Evolutionary conservation across 2,113 vertebrate species (phyloP).

Genomic region (Cyphomyrus plagiostoma): DNA sequence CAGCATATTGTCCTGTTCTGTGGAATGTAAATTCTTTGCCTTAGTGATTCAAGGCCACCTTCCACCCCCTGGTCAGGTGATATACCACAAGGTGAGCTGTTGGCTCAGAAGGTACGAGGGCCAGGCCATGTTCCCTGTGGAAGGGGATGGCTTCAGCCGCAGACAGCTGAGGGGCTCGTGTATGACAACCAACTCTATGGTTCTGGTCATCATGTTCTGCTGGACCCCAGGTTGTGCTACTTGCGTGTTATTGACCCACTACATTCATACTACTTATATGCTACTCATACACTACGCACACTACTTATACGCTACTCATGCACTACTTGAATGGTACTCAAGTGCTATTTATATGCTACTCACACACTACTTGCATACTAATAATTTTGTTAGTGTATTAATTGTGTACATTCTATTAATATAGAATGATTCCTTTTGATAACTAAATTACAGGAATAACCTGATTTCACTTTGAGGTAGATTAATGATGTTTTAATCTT

Average conservation of each 20-base stretch:
- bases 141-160: conserved; percentile 41
- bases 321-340: neutral
- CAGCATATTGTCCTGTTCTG: neutral
- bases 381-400: neutral
- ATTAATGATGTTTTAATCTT: neutral
- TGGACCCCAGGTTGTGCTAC: conserved; percentile 62
- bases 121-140: conserved; percentile 41
- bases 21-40: neutral
- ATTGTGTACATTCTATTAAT: neutral
- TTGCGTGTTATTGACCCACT: neutral
- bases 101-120: conserved; percentile 45
- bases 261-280: neutral
- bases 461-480: neutral
- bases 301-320: neutral
- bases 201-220: conserved; percentile 66
- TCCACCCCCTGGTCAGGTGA: conserved; percentile 45
- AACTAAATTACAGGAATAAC: neutral
- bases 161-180: conserved; percentile 33
- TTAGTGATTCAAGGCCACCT: neutral
- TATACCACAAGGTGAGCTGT: conserved; percentile 58
- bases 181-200: conserved; percentile 51
- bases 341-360: neutral
- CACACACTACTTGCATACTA: neutral
- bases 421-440: neutral
- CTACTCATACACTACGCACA: neutral